Evolutionary conservation across 2,113 vertebrate species (phyloP).

Genomic region (Microtus ochrogaster): DNA sequence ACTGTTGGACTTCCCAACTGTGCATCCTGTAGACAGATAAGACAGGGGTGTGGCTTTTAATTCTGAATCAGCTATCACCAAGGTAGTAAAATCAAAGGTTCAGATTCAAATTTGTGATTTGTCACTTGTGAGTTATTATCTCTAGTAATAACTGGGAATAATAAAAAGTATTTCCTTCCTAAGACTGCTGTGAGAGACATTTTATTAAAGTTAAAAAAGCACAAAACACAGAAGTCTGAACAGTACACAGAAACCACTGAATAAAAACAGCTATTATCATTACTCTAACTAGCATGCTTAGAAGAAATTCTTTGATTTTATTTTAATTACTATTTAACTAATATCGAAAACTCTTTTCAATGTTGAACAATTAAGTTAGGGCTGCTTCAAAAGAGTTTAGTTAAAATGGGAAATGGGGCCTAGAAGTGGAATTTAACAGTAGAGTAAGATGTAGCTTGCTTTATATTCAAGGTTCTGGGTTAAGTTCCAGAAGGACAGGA

Average conservation of each 20-base stretch:
- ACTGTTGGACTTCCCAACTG: background rate
- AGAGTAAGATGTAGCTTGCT: background rate
- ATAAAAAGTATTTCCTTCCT: background rate
- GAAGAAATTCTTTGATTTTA: background rate
- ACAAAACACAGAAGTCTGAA: background rate
- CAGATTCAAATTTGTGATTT: background rate
- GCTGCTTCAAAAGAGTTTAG: background rate
- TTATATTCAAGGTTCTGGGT: background rate
- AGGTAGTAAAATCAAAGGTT: background rate
- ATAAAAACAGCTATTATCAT: background rate
- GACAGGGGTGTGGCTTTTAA: background rate
- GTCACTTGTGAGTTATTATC: background rate
- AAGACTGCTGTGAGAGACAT: background rate
- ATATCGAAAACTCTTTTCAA: background rate
- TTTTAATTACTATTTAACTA: background rate
- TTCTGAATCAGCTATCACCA: background rate
- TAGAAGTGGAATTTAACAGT: background rate
- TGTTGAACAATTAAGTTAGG: background rate
- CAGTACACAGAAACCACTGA: background rate
- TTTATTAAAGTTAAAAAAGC: background rate
- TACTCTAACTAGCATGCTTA: background rate
- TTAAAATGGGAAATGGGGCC: background rate
- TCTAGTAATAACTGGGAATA: background rate
- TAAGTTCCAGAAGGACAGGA: background rate
- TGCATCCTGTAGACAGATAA: background rate